Evolutionary conservation across 2,113 vertebrate species (phyloP), one percentile per base, ranked within the genome.

Genomic region (Rhabdomys dilectus): DNA sequence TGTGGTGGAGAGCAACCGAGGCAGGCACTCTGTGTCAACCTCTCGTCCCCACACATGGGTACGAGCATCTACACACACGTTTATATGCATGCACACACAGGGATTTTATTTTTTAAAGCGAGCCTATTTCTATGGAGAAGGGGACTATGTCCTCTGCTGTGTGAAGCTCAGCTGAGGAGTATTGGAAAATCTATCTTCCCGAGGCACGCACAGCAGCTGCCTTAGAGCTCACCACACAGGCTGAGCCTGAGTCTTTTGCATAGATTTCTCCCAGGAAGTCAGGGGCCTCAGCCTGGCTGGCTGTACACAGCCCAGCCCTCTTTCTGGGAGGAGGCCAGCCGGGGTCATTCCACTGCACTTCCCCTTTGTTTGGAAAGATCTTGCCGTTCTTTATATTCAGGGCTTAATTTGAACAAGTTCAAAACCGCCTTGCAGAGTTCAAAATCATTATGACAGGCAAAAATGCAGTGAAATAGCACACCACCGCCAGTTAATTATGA

Each of bases 351-450:
- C 68, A 56, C 60, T 7, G 58, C 45, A 86, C 5, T 56, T 64
- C 60, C 48, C 81, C 90, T 13, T 60, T 73, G 68, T 96, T 96
- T 96, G 92, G 81, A 94, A 96, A 64, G 70, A 42, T 93, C 77
- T 85, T 21, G 56, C 92, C 93, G 60, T 92, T 91, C 93, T 97
- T 95, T 96, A 92, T 91, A 97, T 95, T 97, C 85, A 93, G 98
- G 95, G 92, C 96, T 97, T 94, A 95, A 97, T 95, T 97, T 96
- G 96, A 97, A 96, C 96, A 96, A 62, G 95, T 98, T 98, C 97
- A 98, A 98, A 98, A 98, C 97, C 73, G 97, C 97, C 96, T 98
- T 96, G 75, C 91, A 97, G 97, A 95, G 96, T 98, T 97, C 97
- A 96, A 89, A 96, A 95, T 96, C 97, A 97, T 96, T 94, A 96